Evolutionary conservation across 2,888 invertebrate genomes (phyloP), one percentile per base, ranked within the genome.

Genomic region (Pardosa pseudoannulata): DNA sequence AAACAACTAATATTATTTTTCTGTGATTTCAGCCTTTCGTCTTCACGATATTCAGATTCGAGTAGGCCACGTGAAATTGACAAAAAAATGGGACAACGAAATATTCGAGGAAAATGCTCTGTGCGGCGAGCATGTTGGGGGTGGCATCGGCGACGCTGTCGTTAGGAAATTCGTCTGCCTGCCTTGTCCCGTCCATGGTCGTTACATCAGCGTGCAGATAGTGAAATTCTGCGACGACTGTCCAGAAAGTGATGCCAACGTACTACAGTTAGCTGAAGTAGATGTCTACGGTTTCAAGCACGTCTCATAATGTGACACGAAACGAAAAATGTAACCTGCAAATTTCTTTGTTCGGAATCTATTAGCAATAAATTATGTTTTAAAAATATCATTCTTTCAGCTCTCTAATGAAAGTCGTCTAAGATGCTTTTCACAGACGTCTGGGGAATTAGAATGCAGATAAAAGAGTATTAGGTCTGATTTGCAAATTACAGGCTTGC

Each of bases 1-100:
- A n/a, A n/a, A n/a, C n/a, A n/a, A n/a, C n/a, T n/a, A n/a, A n/a
- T n/a, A n/a, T n/a, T n/a, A n/a, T n/a, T n/a, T n/a, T n/a, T n/a
- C n/a, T n/a, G n/a, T n/a, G n/a, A n/a, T 13, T 79, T 72, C 11
- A 89, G 89, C 81, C 23, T 88, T 88, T 36, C 85, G 88, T 29
- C 64, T 89, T 1, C 89, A 89, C 50, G 89, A 89, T 29, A 88
- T 89, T 65, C 88, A 89, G 28, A 79, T 89, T 6, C 73, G 89
- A 19, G 87, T 89, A 5, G 89, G 89, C 11, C 75, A 88, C 36
- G 70, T 75, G 23, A 78, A 80, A 32, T 74, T 89, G 23, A 65
- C 68, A 1, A 85, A 86, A 29, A 87, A 81, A 16, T 89, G 79
- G 71, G 79, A 86, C 72, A 72, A 88, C 31, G 73, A 78, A n/a